Evolutionary conservation across 1,140 invertebrate genomes (phyloP), one percentile per base, ranked within the genome.

Genomic region (Pseudobourletiella spinata): DNA sequence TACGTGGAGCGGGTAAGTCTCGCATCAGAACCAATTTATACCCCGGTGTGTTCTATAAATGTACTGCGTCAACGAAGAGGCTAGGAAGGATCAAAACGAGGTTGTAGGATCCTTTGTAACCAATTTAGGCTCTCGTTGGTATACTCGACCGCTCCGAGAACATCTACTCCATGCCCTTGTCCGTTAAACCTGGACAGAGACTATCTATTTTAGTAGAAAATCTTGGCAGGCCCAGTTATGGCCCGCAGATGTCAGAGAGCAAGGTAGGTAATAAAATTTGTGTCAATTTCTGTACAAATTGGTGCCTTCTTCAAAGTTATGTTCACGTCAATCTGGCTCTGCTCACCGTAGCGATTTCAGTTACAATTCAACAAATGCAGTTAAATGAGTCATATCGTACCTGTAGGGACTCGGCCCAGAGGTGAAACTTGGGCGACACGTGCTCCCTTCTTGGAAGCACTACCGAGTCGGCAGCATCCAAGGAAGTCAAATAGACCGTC

Each of bases 121-220:
- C 15, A 20, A 24, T 51, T 26, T 51, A 81, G 76, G 54, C 71
- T 61, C 71, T 81, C 1, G 71, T 76, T 51, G 86, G 86, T 29
- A 76, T 79, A 3, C 70, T 88, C 15, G 84, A 80, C 57, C 76
- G 86, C 59, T 79, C 78, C 42, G 75, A 79, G 46, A 74, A 76
- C 24, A 75, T 81, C 28, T 79, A 75, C 57, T 71, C 75, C 0
- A 35, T 86, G 1, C 75, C 77, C 1, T 69, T 90, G 2, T 73
- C 71, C 20, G 76, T 78, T 18, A 74, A 76, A 20, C 70, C 73
- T 48, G 81, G 79, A 8, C 78, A 80, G 28, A 74, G 72, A 1
- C 70, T 92, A 14, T 80, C 82, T 50, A 76, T 93, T 32, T 72
- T 91, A 0, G 86, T 91, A 0, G 89, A 92, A 76, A 91, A 88